Evolutionary conservation across 2,888 invertebrate genomes (phyloP).

Genomic region (Thalpophila matura): DNA sequence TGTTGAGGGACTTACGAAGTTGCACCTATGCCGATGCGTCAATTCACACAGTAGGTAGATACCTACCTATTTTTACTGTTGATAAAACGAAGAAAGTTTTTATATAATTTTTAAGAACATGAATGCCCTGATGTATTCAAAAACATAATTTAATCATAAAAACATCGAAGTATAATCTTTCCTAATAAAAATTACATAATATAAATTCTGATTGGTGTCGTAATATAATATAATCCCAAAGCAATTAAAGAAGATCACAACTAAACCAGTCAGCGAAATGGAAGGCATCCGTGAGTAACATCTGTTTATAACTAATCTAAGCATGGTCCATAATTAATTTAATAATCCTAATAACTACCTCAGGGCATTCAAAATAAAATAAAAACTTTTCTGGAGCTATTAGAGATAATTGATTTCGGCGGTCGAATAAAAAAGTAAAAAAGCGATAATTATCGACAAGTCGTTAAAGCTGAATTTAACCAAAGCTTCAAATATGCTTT

Average conservation of each 20-base stretch:
- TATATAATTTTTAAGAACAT: slow-evolving; percentile 31
- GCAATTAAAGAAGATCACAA: slow-evolving; percentile 64
- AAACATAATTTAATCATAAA: slow-evolving; percentile 36
- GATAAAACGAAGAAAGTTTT: slow-evolving; percentile 54
- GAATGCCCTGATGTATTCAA: slow-evolving; percentile 29
- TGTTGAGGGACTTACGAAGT: slow-evolving; percentile 49
- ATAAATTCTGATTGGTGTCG: slow-evolving; percentile 48
- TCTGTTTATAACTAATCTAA: slow-evolving; percentile 66
- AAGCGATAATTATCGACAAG: slow-evolving; percentile 66
- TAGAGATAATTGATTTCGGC: slow-evolving; percentile 84
- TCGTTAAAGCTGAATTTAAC: slow-evolving; percentile 72
- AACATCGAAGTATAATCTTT: slow-evolving; percentile 38
- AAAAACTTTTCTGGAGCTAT: slow-evolving; percentile 76
- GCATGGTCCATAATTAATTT: slow-evolving; percentile 77
- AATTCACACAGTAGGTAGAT: slow-evolving; percentile 23
- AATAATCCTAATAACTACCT: slow-evolving; percentile 78
- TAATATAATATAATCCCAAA: slow-evolving; percentile 52
- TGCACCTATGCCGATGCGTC: slow-evolving; percentile 47
- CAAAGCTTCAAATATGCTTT: slow-evolving; percentile 56
- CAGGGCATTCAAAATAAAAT: slow-evolving; percentile 78
- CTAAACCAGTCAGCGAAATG: slow-evolving; percentile 60
- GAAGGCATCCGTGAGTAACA: slow-evolving; percentile 62
- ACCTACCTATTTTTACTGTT: slow-evolving; percentile 19
- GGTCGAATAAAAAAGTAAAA: slow-evolving; percentile 69
- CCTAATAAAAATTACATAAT: slow-evolving; percentile 60